Percentiles rank a stretch among this genome's conserved stretches.
Conservation (phyloP, 2,113 vertebrate species). For the Orientallactaga bullata region DNA sequence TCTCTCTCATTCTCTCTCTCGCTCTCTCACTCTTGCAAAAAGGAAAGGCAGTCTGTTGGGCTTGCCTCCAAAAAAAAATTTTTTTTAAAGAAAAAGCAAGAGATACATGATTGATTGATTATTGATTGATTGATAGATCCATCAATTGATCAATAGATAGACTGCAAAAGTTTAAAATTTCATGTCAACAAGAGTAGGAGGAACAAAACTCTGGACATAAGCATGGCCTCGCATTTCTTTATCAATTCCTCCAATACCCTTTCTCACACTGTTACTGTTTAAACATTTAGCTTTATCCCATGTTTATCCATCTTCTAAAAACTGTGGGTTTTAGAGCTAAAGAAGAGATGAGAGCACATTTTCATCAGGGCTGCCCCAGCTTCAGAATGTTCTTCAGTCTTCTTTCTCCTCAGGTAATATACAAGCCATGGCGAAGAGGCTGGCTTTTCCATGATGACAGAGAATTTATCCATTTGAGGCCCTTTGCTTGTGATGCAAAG, state of each 20-base stretch:
- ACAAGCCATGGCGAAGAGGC: conserved; percentile 72
- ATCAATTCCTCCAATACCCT: neutral
- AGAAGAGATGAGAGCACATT: neutral
- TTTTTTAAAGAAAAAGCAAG: too few species aligned
- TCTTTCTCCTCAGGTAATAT: conserved; percentile 78
- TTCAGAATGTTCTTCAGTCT: conserved; percentile 50
- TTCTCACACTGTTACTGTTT: conserved; percentile 16
- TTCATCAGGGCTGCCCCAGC: neutral
- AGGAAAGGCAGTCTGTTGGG: too few species aligned
- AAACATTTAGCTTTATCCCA: neutral
- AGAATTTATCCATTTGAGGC: conserved; percentile 88
- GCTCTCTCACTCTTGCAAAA: too few species aligned
- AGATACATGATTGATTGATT: too few species aligned
- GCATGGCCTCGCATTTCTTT: neutral
- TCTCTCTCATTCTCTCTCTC: too few species aligned
- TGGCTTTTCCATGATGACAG: conserved; percentile 81
- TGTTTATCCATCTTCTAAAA: conserved; percentile 17
- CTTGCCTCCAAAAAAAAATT: too few species aligned
- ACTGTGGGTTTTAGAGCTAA: neutral
- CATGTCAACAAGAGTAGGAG: neutral
- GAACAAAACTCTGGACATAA: neutral
- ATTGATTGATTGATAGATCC: too few species aligned
- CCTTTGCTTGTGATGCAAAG: conserved; percentile 93
- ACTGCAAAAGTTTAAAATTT: neutral
- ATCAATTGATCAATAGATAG: too few species aligned